Conservation (phyloP, 2,888 invertebrate species). For the Hyppa rectilinea region DNA sequence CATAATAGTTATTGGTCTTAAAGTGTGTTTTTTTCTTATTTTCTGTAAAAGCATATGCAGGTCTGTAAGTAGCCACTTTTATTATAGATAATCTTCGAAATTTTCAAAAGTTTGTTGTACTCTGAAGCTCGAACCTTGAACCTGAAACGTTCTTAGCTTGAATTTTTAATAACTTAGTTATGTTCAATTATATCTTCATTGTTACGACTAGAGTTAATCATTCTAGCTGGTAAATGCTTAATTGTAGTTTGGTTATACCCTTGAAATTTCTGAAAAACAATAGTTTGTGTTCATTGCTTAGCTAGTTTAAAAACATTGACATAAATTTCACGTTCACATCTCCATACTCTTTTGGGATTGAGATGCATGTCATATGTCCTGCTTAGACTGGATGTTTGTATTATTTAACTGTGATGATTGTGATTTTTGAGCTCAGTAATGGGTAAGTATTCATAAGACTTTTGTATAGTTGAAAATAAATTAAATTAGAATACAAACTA, state of each 20-base stretch:
- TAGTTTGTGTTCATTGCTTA: background rate
- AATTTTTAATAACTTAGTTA: background rate
- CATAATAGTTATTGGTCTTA: background rate
- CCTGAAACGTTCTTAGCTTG: background rate
- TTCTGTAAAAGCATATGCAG: conserved; percentile 20
- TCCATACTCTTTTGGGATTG: background rate
- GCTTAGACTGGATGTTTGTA: background rate
- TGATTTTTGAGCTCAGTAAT: conserved; percentile 1
- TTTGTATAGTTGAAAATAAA: conserved; percentile 1
- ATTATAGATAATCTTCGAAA: background rate
- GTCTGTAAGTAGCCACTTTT: conserved; percentile 39
- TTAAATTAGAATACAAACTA: background rate
- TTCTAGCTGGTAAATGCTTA: background rate
- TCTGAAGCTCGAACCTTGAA: no score
- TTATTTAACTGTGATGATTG: background rate
- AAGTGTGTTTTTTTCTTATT: conserved; percentile 12
- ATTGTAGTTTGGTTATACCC: background rate
- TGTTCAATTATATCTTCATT: background rate
- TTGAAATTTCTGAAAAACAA: conserved; percentile 2
- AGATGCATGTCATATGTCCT: background rate
- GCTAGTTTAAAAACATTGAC: background rate
- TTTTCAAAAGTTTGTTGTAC: conserved; percentile 12
- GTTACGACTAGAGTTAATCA: background rate
- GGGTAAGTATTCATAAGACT: background rate
- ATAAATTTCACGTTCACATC: background rate